These are phyloP conservation scores for Helicoverpa zea DNA, from an alignment of 1,140 invertebrate genomes.

Conservation along the genomic window DNA sequence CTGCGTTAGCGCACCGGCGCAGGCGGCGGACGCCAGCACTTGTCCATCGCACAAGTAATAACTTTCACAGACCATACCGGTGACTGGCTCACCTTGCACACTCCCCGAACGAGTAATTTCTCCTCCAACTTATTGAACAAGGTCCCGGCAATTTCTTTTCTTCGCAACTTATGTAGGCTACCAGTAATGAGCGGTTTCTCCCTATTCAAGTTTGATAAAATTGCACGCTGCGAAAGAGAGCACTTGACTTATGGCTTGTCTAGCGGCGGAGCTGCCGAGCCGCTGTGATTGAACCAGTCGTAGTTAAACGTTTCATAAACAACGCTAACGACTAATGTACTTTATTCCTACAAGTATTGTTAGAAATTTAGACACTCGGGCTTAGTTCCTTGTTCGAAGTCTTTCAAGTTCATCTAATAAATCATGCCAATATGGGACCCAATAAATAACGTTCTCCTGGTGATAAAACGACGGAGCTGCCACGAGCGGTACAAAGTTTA, in stretches of 20 bases:
- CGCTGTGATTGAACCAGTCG: constrained; percentile 50
- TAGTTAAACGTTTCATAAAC: constrained; percentile 46
- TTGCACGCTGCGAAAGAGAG: constrained; percentile 62
- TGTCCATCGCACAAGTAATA: constrained; percentile 59
- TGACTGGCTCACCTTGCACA: constrained; percentile 72
- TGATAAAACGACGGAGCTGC: constrained; percentile 69
- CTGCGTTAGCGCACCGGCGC: constrained; percentile 42
- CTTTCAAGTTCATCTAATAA: constrained; percentile 56
- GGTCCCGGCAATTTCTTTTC: constrained; percentile 78
- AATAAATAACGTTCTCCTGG: constrained; percentile 73
- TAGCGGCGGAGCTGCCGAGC: constrained; percentile 22
- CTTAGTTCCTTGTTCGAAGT: constrained; percentile 35
- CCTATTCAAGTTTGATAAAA: constrained; percentile 68
- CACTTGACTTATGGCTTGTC: constrained; percentile 58
- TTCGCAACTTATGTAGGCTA: constrained; percentile 75
- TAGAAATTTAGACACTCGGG: constrained; percentile 5
- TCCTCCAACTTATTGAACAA: constrained; percentile 69
- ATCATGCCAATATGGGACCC: constrained; percentile 63
- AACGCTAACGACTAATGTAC: constrained; percentile 39
- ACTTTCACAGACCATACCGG: constrained; percentile 73
- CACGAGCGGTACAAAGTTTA: constrained; percentile 77
- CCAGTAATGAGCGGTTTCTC: constrained; percentile 69
- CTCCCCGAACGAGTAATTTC: constrained; percentile 71
- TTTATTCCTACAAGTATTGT: constrained; percentile 27
- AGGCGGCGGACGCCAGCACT: constrained; percentile 2